Evolutionary conservation across 2,888 invertebrate species (phyloP), one percentile per base, ranked within the genome.

Genomic region (Odontomyia ornata): DNA sequence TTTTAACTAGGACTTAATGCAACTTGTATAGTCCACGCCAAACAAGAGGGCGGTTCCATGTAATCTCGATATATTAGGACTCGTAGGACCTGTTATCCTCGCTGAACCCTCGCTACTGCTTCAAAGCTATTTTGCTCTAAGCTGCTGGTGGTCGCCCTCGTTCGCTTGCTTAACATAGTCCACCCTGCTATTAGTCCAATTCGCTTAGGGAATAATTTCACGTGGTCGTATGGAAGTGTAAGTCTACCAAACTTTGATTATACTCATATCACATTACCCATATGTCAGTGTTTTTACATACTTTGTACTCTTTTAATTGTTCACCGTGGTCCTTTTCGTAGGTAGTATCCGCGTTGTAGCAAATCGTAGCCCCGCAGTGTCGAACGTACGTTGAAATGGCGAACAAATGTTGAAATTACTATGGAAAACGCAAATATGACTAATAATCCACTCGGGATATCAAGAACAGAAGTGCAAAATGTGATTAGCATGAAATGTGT

Each of bases 401-500:
- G 46, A 27, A 46, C 69, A 47, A 69, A 69, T 67, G 64, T 36
- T 69, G 46, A 25, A 47, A 69, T 69, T 69, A 69, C 15, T 25
- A 47, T 46, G 69, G 65, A 69, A 69, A 69, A 69, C 69, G 69
- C 69, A 47, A 69, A 69, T 47, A 69, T 43, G 23, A 47, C 69
- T 47, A 69, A 69, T 69, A 69, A 69, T 46, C 47, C 46, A 69
- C 69, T 69, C 18, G 46, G 69, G 69, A 47, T 25, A 47, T 23
- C 47, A 46, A 69, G 47, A 69, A 69, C 69, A 69, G 27, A 69
- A 69, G 69, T 69, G 69, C 69, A 69, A 69, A 69, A 69, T 69
- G 69, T 69, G 69, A 69, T 69, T 69, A 69, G 69, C 69, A 25
- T 69, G 46, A 69, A 69, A 69, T 69, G 69, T 69, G 69, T 69